Conservation (phyloP, 2,797 vertebrate species). For the Chlorospingus semifuscus region DNA sequence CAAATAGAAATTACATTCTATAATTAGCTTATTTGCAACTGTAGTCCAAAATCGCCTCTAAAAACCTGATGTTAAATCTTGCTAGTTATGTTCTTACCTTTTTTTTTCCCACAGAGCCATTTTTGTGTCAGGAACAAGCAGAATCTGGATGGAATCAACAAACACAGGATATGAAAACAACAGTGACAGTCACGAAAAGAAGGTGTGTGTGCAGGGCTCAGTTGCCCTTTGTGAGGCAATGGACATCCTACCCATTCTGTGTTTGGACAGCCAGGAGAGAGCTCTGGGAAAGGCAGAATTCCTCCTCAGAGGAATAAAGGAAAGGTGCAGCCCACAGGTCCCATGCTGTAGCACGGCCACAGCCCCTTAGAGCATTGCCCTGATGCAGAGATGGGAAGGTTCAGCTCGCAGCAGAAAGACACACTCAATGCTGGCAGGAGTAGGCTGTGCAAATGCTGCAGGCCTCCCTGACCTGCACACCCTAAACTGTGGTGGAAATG, state of each 20-base stretch:
- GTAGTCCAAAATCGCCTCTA: not conserved
- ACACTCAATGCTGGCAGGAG: not conserved
- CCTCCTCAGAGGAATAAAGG: not conserved
- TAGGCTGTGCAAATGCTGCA: not conserved
- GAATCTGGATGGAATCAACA: not conserved
- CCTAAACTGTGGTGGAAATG: not conserved
- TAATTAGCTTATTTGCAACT: not conserved
- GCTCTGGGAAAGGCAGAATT: not conserved
- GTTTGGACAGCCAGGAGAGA: not conserved
- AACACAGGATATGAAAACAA: not conserved
- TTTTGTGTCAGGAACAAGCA: not conserved
- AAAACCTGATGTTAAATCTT: not conserved
- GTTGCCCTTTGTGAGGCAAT: rapidly evolving
- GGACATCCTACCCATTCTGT: no score
- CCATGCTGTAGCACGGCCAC: not conserved
- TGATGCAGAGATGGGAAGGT: not conserved
- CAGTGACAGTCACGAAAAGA: not conserved
- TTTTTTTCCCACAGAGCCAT: not conserved
- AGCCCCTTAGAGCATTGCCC: not conserved
- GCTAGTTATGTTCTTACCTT: not conserved
- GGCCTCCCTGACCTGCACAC: not conserved
- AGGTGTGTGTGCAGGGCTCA: not conserved
- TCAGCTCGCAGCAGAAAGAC: not conserved
- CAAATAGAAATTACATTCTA: not conserved
- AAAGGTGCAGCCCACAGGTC: not conserved